These are phyloP conservation scores for Drosophila novamexicana DNA, from an alignment of 1,140 invertebrate species.

Conservation along the genomic window DNA sequence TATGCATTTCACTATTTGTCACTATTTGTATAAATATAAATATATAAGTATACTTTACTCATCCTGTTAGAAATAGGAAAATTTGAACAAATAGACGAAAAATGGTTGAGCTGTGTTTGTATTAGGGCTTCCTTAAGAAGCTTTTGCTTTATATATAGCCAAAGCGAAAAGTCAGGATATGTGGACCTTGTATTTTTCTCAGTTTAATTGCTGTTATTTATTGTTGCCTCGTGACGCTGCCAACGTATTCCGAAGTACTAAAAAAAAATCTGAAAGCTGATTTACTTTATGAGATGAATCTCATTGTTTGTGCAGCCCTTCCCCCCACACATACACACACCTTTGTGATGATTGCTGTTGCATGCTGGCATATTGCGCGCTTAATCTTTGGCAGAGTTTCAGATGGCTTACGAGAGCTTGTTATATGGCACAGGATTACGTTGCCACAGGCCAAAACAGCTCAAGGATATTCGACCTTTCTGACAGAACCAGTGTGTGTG, in stretches of 20 bases:
- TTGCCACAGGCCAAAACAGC: slow-evolving; percentile 48
- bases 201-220: slow-evolving; percentile 18
- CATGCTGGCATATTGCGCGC: slow-evolving; percentile 32
- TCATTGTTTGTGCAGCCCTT: neutral
- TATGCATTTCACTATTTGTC: no score
- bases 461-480: slow-evolving; percentile 65
- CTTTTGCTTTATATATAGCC: no score
- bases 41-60: no score
- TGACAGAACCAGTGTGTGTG: neutral
- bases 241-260: slow-evolving; percentile 6
- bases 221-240: slow-evolving; percentile 6
- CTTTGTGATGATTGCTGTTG: neutral
- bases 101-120: no score
- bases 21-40: no score
- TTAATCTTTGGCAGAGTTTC: slow-evolving; percentile 51
- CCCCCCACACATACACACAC: neutral
- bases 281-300: slow-evolving; percentile 26
- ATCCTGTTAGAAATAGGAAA: no score
- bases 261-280: slow-evolving; percentile 35
- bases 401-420: slow-evolving; percentile 33
- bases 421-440: slow-evolving; percentile 61
- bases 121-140: no score
- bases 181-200: no score
- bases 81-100: no score
- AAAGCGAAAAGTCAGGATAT: no score